These are phyloP conservation scores for Leptoteleia sp. DNA, from an alignment of 1,140 invertebrate species.

Conservation along the genomic window DNA sequence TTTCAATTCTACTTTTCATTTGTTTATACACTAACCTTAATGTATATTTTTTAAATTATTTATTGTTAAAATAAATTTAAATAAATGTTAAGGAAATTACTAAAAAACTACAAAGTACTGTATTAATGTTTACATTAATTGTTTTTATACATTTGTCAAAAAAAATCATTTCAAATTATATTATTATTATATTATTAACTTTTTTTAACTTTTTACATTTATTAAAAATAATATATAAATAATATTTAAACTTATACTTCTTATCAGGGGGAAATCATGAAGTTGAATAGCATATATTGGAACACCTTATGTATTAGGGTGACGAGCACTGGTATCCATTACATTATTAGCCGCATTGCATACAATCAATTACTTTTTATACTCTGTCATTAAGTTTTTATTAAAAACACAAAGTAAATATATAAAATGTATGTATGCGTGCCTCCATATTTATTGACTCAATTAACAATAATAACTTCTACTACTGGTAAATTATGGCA, in stretches of 20 bases:
- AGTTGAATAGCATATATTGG: slow-evolving; percentile 6
- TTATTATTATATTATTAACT: no score
- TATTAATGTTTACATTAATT: no score
- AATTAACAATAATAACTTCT: neutral
- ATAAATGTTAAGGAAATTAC: no score
- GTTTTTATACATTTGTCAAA: neutral
- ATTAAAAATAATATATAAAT: slow-evolving; percentile 1
- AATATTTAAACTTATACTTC: neutral
- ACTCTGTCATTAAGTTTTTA: slow-evolving; percentile 10
- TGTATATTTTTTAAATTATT: no score
- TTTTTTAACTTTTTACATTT: no score
- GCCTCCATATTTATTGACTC: neutral
- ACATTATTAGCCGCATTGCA: slow-evolving; percentile 30
- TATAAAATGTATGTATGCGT: neutral
- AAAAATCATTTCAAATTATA: no score
- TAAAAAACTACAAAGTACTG: no score
- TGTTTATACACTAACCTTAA: neutral
- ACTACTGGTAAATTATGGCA: no score
- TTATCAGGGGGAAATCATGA: slow-evolving; percentile 11
- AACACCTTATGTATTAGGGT: slow-evolving; percentile 27
- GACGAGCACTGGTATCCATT: slow-evolving; percentile 30
- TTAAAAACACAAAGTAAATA: neutral
- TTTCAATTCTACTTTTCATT: slow-evolving; percentile 13
- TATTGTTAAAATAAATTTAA: no score
- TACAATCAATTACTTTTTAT: slow-evolving; percentile 31